Evolutionary conservation across 2,888 invertebrate species (phyloP).

Genomic region (Hesperia comma): DNA sequence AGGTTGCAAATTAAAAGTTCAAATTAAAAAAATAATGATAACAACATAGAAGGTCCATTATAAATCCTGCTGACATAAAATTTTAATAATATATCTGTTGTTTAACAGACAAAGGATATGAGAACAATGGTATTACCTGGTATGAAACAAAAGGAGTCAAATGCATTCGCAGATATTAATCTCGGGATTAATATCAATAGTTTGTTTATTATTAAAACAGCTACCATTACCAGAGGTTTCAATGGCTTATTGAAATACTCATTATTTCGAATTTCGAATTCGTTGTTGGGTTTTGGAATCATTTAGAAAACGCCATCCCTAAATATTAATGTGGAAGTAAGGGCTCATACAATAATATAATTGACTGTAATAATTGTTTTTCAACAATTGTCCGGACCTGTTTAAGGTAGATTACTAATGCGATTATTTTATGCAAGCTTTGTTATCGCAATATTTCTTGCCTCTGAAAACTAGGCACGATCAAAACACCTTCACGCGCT

Average conservation of each 20-base stretch:
- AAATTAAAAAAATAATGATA: neutral
- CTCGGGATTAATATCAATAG: slow-evolving; percentile 30
- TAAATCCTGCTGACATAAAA: slow-evolving; percentile 22
- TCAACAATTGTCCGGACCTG: too few relatives aligned
- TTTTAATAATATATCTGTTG: slow-evolving; percentile 32
- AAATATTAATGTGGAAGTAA: too few relatives aligned
- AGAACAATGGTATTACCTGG: slow-evolving; percentile 29
- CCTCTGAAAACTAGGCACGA: too few relatives aligned
- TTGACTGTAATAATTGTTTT: too few relatives aligned
- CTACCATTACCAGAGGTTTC: neutral
- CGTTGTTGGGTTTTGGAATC: neutral
- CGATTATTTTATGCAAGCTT: too few relatives aligned
- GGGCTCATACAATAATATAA: too few relatives aligned
- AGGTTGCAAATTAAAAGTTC: too few relatives aligned
- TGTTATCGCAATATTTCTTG: too few relatives aligned
- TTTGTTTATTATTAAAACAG: slow-evolving; percentile 19
- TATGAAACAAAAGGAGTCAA: slow-evolving; percentile 25
- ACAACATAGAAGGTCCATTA: slow-evolving; percentile 7
- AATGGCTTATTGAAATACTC: slow-evolving; percentile 1
- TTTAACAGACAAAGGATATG: slow-evolving; percentile 23
- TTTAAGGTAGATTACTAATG: too few relatives aligned
- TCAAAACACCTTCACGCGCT: too few relatives aligned
- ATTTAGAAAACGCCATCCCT: neutral
- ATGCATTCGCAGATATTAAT: slow-evolving; percentile 32
- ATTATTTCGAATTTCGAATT: neutral